Base-by-base conservation (phyloP, 2,797 vertebrate genomes). In the Pseudomugil tenellus region DNA sequence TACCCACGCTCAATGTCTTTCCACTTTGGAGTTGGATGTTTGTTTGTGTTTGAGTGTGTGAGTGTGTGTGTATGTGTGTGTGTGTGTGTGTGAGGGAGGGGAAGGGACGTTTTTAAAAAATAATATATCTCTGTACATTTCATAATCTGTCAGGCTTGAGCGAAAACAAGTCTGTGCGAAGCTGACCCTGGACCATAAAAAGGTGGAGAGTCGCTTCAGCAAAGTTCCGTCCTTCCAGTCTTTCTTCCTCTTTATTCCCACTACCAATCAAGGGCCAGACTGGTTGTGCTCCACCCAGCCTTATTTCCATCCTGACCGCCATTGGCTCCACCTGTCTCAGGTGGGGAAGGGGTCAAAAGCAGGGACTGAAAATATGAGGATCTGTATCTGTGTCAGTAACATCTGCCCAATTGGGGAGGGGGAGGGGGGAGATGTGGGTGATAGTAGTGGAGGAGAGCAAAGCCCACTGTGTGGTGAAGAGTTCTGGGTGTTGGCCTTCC, bases 101-200 rank as follows among this genome's bases (percentile, higher is more conserved):
- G 39, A 16, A 2, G 67, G 67, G 17, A 25, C 28, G n/a, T n/a
- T 46, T 83, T 84, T 90, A 84, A 92, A 91, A 91, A 92, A 90
- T 91, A 88, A 92, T 92, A 91, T 89, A 85, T 91, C 89, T 92
- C 92, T 93, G 84, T 93, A 93, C 91, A 93, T 90, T 81, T 91
- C 83, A 89, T 89, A 84, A 86, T 89, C 74, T 89, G 95, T 95
- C 95, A 95, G 95, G 95, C 95, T 96, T 93, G 90, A 93, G 93
- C 92, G 83, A 90, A 84, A 81, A 81, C 91, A 94, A 96, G 96
- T 96, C 92, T 95, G 94, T 92, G 94, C 85, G 90, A 95, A 95
- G 95, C 93, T 86, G 93, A 73, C 92, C 94, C 92, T 58, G 6
- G 62, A 71, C 80, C 61, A 31, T 68, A 43, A 66, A 71, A 63